Base-by-base conservation (phyloP, 2,888 invertebrate genomes). In the Mythimna vitellina region DNA sequence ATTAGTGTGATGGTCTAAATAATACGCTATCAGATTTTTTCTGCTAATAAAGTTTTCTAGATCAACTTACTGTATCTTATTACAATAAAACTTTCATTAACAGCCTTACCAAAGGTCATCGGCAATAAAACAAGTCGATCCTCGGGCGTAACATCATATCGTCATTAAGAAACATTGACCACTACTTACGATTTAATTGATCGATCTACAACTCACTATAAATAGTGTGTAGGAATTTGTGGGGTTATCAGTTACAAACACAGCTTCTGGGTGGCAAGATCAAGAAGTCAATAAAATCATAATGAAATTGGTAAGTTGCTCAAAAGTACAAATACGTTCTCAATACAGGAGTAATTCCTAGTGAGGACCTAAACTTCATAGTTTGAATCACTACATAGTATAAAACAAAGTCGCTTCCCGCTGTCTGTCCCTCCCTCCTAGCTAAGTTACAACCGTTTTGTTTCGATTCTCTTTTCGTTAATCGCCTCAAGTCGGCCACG, bases 181-280 rank as follows among this genome's bases (percentile, higher is more conserved):
- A 91, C 91, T 91, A 91, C 83, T 90, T 79, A 88, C 89, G 84
- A 89, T 89, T 86, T 93, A 92, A 89, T 93, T 91, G 92, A 93
- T 94, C 92, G 90, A 93, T 92, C 84, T 84, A 80, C 78, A 85
- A 83, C 83, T 89, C 85, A 83, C 88, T 95, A 95, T 95, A 95
- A 92, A 95, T 94, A 95, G 90, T 90, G 89, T 89, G 89, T 46
- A 90, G 85, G 82, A 80, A 73, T 85, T 1, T 86, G 82, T 81
- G 84, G 89, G 87, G 85, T 90, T 91, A 94, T 95, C 95, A 95
- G 91, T 94, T 86, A 87, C 78, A 87, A 83, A 80, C 83, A 80
- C 80, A 82, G 73, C 87, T 90, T 86, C 88, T 84, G 82, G 80
- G 81, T 65, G 83, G 86, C 84, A 85, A 87, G 89, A 82, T 77